These are phyloP conservation scores for Umimayanthus kanabou DNA, from an alignment of 92 coral and sea anemone genomes.

Conservation along the genomic window DNA sequence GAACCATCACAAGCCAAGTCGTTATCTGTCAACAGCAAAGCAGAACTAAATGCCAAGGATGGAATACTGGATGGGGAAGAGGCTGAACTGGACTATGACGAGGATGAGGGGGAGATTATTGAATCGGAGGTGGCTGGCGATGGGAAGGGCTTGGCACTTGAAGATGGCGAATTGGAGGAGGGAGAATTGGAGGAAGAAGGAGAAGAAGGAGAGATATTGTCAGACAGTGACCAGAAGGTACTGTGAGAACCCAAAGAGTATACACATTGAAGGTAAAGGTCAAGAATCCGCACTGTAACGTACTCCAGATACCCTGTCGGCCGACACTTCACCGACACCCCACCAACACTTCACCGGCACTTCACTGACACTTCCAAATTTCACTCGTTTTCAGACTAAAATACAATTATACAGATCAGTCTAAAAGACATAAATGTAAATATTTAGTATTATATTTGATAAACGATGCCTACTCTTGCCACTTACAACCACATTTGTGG, in stretches of 20 bases:
- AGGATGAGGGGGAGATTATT: conserved; percentile 32
- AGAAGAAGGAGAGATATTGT: conserved; percentile 31
- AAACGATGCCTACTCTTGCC: too few species aligned
- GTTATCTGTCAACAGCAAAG: not conserved
- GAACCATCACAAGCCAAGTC: not conserved
- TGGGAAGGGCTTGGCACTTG: not conserved
- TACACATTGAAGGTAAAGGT: too few species aligned
- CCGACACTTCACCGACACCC: too few species aligned
- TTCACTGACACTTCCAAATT: too few species aligned
- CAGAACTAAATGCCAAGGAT: conserved; percentile 10
- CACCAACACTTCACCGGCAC: too few species aligned
- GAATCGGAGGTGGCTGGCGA: conserved; percentile 14
- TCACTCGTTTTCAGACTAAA: too few species aligned
- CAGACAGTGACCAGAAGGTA: conserved; percentile 32
- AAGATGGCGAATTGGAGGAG: conserved; percentile 34
- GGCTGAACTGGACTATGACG: conserved; percentile 36
- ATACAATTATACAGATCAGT: too few species aligned
- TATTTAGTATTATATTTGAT: too few species aligned
- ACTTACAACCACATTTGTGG: too few species aligned
- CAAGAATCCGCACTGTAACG: too few species aligned
- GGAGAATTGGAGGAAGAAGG: conserved; percentile 34
- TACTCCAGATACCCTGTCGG: too few species aligned
- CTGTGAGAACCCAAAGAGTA: not conserved
- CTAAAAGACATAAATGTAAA: too few species aligned
- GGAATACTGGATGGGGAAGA: conserved; percentile 31